Conservation (phyloP, 2,797 vertebrate species). For the Allobates femoralis region DNA sequence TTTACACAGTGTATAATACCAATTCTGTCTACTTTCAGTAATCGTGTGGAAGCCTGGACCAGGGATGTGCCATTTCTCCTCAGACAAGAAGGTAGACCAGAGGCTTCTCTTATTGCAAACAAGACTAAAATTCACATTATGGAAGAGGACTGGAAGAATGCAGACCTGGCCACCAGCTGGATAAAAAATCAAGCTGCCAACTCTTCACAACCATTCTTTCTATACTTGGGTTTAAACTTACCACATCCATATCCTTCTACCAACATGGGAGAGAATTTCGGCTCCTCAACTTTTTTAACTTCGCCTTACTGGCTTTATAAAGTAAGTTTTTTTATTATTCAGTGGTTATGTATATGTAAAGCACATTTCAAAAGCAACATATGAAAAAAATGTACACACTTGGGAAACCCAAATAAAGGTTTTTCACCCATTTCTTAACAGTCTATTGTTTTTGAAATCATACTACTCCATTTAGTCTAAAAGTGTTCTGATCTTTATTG, state of each 20-base stretch:
- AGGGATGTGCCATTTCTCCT: slow-evolving; percentile 89
- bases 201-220: slow-evolving; percentile 82
- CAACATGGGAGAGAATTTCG: slow-evolving; percentile 86
- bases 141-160: slow-evolving; percentile 86
- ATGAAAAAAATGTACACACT: not conserved
- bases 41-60: slow-evolving; percentile 96
- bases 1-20: not conserved
- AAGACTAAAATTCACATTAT: slow-evolving; percentile 81
- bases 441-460: no score
- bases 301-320: slow-evolving; percentile 93
- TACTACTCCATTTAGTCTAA: no score
- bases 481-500: no score
- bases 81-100: slow-evolving; percentile 90
- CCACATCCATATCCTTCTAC: slow-evolving; percentile 92
- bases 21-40: slow-evolving; percentile 76
- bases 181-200: slow-evolving; percentile 78
- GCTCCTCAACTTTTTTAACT: slow-evolving; percentile 91
- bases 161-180: slow-evolving; percentile 84
- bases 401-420: no score
- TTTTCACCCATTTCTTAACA: no score
- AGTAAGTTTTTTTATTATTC: slow-evolving; percentile 70
- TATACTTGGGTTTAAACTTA: slow-evolving; percentile 94
- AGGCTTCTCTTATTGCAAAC: slow-evolving; percentile 81
- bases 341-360: not conserved
- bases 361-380: not conserved